Evolutionary conservation across 2,113 vertebrate species (phyloP), one percentile per base, ranked within the genome.

Genomic region (Tauraco erythrolophus): DNA sequence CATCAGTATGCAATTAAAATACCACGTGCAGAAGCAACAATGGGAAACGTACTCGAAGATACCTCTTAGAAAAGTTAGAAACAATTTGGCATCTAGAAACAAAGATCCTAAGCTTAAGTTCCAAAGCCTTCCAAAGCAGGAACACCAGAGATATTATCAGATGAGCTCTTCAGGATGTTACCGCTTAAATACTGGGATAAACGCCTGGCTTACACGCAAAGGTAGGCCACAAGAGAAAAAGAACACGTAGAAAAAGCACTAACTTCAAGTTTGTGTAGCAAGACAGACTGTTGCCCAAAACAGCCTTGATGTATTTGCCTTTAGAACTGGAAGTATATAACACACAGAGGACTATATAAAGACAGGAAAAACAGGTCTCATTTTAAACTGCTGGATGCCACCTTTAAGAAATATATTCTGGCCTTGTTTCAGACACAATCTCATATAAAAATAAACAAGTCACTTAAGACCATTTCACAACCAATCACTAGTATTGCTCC

Each of bases 201-300:
- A 17, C 1, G 0, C 6, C 68, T 24, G 14, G 31, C 21, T 33
- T 35, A 61, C 0, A 0, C 3, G 19, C 31, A 37, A 78, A 68
- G 35, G 25, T 4, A 41, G 30, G 22, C 16, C 37, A 74, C 16
- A 24, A 37, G 18, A 68, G 46, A 53, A 72, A 33, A 65, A n/a
- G n/a, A 76, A 28, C 19, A 31, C 0, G 0, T 45, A 65, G 16
- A 60, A 18, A 72, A 58, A 61, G 39, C 60, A 48, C 7, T 23
- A 54, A 18, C 53, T 71, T 35, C 33, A 65, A 14, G n/a, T 33
- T 39, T 30, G 23, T 11, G 31, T 7, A 37, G 25, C 35, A 56
- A 33, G 46, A 28, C 35, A 60, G 30, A n/a, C 46, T 43, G 39
- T 35, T 89, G 22, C n/a, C 53, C 50, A 23, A 28, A 66, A 41